Base-by-base conservation (phyloP, 2,888 invertebrate genomes). In the Yponomeuta malinellus region DNA sequence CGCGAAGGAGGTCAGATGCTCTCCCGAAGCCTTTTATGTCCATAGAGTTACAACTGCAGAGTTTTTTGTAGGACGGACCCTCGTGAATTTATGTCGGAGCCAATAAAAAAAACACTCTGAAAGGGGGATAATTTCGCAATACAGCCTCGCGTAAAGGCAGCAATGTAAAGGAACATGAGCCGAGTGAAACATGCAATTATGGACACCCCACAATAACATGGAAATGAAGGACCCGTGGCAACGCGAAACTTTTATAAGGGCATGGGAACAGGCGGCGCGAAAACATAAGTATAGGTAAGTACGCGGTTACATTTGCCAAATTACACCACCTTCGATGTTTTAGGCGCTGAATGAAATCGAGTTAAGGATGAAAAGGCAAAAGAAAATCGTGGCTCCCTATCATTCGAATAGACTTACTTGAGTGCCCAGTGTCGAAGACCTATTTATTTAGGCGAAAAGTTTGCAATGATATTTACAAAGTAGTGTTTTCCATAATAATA, bases 171-270 rank as follows among this genome's bases (percentile, higher is more conserved):
- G 52, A 8, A 15, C 15, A 15, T 59, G 52, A 15, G 15, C 52
- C 52, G 52, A 59, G 52, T 59, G 15, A 59, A 59, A 59, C 52
- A 59, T 59, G 52, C 52, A 59, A 59, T 59, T 59, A 52, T 79
- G 78, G 78, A 73, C 72, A 78, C 78, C 82, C 77, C 76, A 79
- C 79, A 78, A 73, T 79, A 80, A 78, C 75, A 83, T 81, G 79
- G 74, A 83, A 79, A 84, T 81, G 77, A 81, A 78, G 78, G 80
- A 75, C 75, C 78, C 80, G 76, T 75, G 74, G 74, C 76, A 68
- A 52, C 15, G 37, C 48, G 81, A 77, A 83, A 82, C 75, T 83
- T 81, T 78, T 76, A 76, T 75, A 74, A 72, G 76, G 75, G 75
- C 75, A 79, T 75, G 76, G 75, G 74, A 79, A 68, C 68, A 68